Evolutionary conservation across 92 coral and sea anemone species (phyloP), one percentile per base, ranked within the genome.

Genomic region (Epizoanthus rinbou): DNA sequence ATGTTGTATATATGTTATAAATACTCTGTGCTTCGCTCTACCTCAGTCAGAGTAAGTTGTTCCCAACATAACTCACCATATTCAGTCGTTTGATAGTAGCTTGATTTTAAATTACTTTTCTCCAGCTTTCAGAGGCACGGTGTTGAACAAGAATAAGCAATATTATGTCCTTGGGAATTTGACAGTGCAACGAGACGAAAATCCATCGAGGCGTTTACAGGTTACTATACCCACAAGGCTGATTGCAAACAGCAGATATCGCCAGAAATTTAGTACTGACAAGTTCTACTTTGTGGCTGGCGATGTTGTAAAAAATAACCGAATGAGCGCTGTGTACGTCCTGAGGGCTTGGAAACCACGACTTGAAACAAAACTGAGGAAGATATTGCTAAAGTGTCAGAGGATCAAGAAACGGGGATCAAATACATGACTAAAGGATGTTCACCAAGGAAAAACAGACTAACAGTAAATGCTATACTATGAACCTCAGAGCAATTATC

Each of bases 281-380:
- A 67, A 41, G 35, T 67, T 10, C 43, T 67, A 67, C 28, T 67
- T 67, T 19, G 72, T 67, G 47, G 72, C 72, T 67, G 72, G 72
- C 15, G 72, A 67, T 67, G 18, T 67, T 24, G 72, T 50, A 25
- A 41, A 31, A 8, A 4, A 23, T 67, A 33, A 33, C 72, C 21
- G 35, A 13, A 67, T 67, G 72, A 67, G 43, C 13, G 47, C 72
- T 7, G 72, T 67, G 8, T 3, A 67, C 47, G 72, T 67, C 43
- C 50, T 67, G 21, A 67, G 47, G 50, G 50, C 50, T 18, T 13
- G 19, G 13, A 67, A 67, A 67, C 72, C 72, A 16, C 50, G 50
- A 67, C 72, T 67, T 31, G 47, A 67, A 67, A 8, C 13, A 0
- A 67, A 67, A 67, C 23, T 67, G 47, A 19, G 10, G 21, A 67